phyloP scores from a whole-genome alignment of 1,140 invertebrate species.

The Orius laevigatus region DNA sequence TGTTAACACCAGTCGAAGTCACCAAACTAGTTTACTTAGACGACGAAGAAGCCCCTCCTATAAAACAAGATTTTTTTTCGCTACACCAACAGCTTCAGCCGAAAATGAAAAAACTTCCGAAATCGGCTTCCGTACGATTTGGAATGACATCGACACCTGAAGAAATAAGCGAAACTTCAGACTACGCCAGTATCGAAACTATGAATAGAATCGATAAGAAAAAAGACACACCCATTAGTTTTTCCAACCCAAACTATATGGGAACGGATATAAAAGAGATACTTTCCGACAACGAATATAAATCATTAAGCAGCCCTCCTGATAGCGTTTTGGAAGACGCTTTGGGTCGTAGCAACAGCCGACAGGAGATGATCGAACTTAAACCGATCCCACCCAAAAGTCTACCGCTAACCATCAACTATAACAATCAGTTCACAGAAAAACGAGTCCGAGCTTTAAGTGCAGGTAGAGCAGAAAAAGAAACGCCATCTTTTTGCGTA shows the following conservation, averaged over 20 bases:
- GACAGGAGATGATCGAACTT: conserved; percentile 23
- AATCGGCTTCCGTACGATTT: conserved; percentile 43
- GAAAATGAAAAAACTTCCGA: conserved; percentile 29
- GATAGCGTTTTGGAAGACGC: conserved; percentile 25
- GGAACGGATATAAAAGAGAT: conserved; percentile 38
- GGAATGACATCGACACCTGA: conserved; percentile 36
- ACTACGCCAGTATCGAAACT: conserved; percentile 57
- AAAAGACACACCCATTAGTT: conserved; percentile 19
- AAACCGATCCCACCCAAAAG: conserved; percentile 27
- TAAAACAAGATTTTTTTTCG: conserved; percentile 20
- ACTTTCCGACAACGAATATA: conserved; percentile 23
- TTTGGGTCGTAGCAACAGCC: conserved; percentile 20
- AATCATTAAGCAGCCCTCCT: conserved; percentile 23
- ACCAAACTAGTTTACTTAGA: conserved; percentile 52
- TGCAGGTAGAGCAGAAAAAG: conserved; percentile 27
- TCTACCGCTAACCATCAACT: conserved; percentile 24
- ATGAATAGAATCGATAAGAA: conserved; percentile 31
- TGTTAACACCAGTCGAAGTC: conserved; percentile 47
- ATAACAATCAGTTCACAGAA: conserved; percentile 23
- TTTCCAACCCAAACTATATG: conserved; percentile 55
- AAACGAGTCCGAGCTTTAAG: conserved; percentile 31
- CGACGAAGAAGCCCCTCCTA: conserved; percentile 30
- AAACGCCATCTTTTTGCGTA: conserved; percentile 37
- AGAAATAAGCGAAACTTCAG: conserved; percentile 48
- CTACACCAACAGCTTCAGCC: conserved; percentile 24